These are phyloP conservation scores for Sitta europaea DNA, from an alignment of 2,113 vertebrate genomes.

Conservation along the genomic window DNA sequence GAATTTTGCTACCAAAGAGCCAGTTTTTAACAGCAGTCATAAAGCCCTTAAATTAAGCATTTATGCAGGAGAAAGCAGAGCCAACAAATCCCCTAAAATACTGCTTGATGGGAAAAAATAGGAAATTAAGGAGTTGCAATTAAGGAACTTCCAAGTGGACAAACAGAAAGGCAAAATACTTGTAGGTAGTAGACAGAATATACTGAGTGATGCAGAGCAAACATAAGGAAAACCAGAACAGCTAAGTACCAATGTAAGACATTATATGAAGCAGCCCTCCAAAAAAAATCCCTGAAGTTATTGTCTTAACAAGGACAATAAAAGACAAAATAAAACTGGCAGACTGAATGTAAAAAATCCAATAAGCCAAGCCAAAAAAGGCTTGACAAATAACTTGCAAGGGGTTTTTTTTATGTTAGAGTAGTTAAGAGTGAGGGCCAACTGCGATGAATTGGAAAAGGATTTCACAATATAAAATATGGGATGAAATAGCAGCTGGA, in stretches of 20 bases:
- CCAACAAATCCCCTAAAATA: neutral
- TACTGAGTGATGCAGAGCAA: neutral
- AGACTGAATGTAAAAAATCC: neutral
- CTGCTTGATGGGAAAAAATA: neutral
- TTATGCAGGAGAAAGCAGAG: neutral
- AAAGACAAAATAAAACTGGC: neutral
- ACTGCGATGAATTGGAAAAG: neutral
- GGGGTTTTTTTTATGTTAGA: neutral
- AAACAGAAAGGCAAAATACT: neutral
- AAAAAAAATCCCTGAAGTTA: neutral
- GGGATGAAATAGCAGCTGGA: neutral
- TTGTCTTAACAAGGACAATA: neutral
- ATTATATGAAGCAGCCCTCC: neutral
- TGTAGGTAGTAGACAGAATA: neutral
- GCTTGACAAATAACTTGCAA: neutral
- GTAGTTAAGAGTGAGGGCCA: neutral
- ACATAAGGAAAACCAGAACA: neutral
- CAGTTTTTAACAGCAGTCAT: neutral
- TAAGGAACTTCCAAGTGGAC: neutral
- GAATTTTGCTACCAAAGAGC: neutral
- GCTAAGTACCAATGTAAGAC: neutral
- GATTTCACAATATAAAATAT: neutral
- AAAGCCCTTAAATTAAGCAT: neutral
- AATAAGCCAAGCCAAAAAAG: neutral
- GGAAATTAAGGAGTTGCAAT: neutral